Conservation (phyloP, 2,888 invertebrate genomes). For the Esperia sulphurella region DNA sequence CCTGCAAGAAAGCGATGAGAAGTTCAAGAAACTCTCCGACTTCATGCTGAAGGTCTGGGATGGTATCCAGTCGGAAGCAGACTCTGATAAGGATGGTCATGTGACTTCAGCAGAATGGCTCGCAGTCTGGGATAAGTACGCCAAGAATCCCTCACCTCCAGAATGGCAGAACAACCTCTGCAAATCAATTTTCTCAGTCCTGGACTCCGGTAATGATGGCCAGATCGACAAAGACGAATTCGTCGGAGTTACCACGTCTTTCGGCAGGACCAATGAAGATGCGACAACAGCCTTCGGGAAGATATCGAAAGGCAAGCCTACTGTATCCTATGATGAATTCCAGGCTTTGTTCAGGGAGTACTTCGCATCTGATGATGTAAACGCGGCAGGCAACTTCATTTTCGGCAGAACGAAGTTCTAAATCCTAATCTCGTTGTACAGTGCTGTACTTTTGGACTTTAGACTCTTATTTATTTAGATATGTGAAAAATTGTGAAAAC, state of each 20-base stretch:
- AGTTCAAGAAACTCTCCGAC: constrained; percentile 13
- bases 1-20: background rate
- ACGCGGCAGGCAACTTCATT: background rate
- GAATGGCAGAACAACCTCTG: background rate
- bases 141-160: background rate
- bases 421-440: background rate
- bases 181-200: background rate
- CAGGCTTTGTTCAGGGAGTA: constrained; percentile 84
- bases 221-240: background rate
- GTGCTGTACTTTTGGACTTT: background rate
- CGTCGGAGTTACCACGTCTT: background rate
- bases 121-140: background rate
- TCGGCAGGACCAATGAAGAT: background rate
- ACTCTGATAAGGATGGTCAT: constrained; percentile 87
- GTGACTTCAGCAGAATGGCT: constrained; percentile 89
- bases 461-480: background rate
- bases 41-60: constrained; percentile 88
- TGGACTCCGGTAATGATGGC: too few relatives aligned
- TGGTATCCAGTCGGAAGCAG: constrained; percentile 84
- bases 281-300: constrained; percentile 47
- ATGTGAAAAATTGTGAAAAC: background rate
- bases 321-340: background rate
- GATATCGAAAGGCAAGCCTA: background rate
- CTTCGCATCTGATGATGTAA: constrained; percentile 47
- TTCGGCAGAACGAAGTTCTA: background rate